Conservation (phyloP, 2,113 vertebrate genomes). For the Pionites leucogaster region DNA sequence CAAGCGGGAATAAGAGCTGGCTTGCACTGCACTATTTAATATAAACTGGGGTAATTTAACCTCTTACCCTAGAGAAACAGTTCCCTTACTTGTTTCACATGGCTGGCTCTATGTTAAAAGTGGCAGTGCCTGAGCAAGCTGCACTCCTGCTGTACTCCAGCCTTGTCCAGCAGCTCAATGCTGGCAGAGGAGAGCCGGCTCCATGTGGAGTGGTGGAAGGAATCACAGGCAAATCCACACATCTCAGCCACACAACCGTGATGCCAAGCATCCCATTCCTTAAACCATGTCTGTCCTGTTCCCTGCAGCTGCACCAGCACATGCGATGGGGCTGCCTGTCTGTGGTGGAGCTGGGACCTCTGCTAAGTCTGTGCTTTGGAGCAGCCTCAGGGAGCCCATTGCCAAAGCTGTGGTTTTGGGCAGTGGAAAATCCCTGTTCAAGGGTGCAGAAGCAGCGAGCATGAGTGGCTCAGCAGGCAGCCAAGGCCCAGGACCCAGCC, state of each 20-base stretch:
- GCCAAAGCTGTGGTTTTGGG: not conserved
- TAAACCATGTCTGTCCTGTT: accelerated
- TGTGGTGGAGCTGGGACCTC: not conserved
- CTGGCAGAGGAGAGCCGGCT: accelerated
- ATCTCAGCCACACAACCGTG: not conserved
- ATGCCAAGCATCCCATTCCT: accelerated
- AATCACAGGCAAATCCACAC: not conserved
- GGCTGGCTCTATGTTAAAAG: not conserved
- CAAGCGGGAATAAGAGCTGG: not conserved
- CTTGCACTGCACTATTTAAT: not conserved
- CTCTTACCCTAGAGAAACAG: not conserved
- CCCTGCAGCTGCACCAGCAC: accelerated
- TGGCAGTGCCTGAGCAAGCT: not conserved
- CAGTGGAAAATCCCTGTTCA: not conserved
- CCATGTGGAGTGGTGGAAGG: not conserved
- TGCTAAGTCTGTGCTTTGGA: not conserved
- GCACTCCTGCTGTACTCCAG: not conserved
- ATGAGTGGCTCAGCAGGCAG: not conserved
- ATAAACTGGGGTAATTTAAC: not conserved
- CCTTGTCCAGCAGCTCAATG: accelerated
- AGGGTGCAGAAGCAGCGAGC: not conserved
- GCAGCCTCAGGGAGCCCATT: not conserved
- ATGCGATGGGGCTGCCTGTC: accelerated
- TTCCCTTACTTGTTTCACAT: not conserved
- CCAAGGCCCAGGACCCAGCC: not conserved